phyloP scores from a whole-genome alignment of 2,888 invertebrate species.

The Tipula lateralis region DNA sequence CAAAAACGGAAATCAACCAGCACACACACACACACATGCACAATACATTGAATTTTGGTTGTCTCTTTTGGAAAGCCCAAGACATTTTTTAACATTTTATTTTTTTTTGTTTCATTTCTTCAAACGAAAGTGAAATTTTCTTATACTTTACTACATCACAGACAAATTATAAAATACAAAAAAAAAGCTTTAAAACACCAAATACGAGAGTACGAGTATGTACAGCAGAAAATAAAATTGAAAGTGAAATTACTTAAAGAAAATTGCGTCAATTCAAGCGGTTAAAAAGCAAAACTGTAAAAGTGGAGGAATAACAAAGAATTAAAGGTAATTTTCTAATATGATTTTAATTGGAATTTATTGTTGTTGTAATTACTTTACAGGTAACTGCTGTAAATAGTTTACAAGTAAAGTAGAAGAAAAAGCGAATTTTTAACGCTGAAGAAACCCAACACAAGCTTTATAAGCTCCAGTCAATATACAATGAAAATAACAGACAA shows the following conservation, averaged over 20 bases:
- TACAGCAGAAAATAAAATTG: not conserved
- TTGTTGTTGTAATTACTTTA: not conserved
- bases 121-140: not conserved
- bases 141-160: not conserved
- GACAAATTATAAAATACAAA: not conserved
- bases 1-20: not conserved
- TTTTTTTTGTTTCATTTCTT: not conserved
- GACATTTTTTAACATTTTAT: not conserved
- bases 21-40: not conserved
- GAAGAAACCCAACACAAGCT: not conserved
- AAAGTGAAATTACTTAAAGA: slow-evolving; percentile 24
- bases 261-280: slow-evolving; percentile 19
- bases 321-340: slow-evolving; percentile 19
- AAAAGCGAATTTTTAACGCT: not conserved
- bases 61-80: slow-evolving; percentile 19
- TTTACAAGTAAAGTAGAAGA: not conserved
- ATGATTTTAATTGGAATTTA: not conserved
- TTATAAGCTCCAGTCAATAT: not conserved
- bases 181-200: not conserved
- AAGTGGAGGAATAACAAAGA: not conserved
- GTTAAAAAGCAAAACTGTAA: not conserved
- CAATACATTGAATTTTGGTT: not conserved
- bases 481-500: not conserved
- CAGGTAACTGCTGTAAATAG: not conserved
- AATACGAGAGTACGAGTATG: not conserved